These are phyloP conservation scores for Caenorhabditis sp. DNA, from an alignment of 2,888 invertebrate genomes.

Conservation along the genomic window DNA sequence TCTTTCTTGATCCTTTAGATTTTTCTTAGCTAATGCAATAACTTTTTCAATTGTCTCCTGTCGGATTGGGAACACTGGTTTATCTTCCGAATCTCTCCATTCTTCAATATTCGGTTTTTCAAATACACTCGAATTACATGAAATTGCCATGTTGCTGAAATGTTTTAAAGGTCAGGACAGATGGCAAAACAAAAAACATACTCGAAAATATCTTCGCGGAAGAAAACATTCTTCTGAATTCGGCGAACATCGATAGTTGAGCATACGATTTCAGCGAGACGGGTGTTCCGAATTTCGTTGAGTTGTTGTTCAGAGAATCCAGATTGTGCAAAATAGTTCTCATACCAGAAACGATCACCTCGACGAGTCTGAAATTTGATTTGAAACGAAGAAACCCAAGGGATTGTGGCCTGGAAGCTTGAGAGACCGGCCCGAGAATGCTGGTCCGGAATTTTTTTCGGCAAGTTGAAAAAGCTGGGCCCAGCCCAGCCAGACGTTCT, in stretches of 20 bases:
- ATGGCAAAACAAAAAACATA: slow-evolving; percentile 34
- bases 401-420: too few species aligned
- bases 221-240: slow-evolving; percentile 57
- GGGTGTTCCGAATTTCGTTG: slow-evolving; percentile 55
- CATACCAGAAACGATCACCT: slow-evolving; percentile 72
- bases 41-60: slow-evolving; percentile 66
- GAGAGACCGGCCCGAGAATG: too few species aligned
- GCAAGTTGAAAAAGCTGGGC: too few species aligned
- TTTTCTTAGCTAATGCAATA: slow-evolving; percentile 60
- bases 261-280: slow-evolving; percentile 55
- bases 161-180: too few species aligned
- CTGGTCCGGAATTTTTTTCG: too few species aligned
- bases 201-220: slow-evolving; percentile 61
- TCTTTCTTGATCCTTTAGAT: slow-evolving; percentile 60
- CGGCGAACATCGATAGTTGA: slow-evolving; percentile 58
- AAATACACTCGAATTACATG: slow-evolving; percentile 66
- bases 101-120: slow-evolving; percentile 46
- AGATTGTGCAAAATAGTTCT: slow-evolving; percentile 68
- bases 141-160: slow-evolving; percentile 68
- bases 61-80: slow-evolving; percentile 63
- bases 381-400: too few species aligned
- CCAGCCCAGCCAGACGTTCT: too few species aligned
- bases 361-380: slow-evolving; percentile 49
- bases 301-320: slow-evolving; percentile 60
- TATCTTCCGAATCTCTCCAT: slow-evolving; percentile 66